These are phyloP conservation scores for Cotesia vestalis DNA, from an alignment of 1,140 invertebrate species.

Conservation along the genomic window DNA sequence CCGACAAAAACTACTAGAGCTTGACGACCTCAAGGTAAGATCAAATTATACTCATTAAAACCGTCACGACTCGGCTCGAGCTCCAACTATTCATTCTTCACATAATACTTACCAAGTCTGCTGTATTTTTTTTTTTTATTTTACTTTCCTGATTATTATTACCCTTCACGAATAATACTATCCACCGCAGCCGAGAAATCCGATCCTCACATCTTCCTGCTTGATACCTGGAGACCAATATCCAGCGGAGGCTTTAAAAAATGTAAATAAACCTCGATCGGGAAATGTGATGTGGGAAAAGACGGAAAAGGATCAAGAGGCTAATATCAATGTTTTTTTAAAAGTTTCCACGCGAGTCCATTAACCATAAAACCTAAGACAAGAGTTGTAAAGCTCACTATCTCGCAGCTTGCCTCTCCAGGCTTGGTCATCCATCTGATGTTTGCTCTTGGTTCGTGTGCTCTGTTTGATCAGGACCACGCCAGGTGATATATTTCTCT, in stretches of 20 bases:
- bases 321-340: background rate
- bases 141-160: background rate
- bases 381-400: constrained; percentile 32
- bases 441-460: constrained; percentile 54
- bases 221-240: background rate
- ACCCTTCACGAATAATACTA: background rate
- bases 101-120: too few relatives aligned
- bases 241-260: constrained; percentile 5
- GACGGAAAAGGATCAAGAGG: constrained; percentile 39
- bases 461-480: constrained; percentile 61
- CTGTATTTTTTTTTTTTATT: too few relatives aligned
- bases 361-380: constrained; percentile 24
- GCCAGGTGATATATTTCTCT: constrained; percentile 54
- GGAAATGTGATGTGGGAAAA: constrained; percentile 48
- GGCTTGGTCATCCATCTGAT: constrained; percentile 43
- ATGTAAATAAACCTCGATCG: background rate
- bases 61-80: background rate
- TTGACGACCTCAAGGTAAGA: constrained; percentile 57
- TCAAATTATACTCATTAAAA: constrained; percentile 28
- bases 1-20: constrained; percentile 48
- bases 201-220: background rate
- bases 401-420: constrained; percentile 46
- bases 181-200: constrained; percentile 8
- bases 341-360: constrained; percentile 26
- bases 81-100: constrained; percentile 15